Base-by-base conservation (phyloP, 1,140 invertebrate species). In the Heliconius himera region DNA sequence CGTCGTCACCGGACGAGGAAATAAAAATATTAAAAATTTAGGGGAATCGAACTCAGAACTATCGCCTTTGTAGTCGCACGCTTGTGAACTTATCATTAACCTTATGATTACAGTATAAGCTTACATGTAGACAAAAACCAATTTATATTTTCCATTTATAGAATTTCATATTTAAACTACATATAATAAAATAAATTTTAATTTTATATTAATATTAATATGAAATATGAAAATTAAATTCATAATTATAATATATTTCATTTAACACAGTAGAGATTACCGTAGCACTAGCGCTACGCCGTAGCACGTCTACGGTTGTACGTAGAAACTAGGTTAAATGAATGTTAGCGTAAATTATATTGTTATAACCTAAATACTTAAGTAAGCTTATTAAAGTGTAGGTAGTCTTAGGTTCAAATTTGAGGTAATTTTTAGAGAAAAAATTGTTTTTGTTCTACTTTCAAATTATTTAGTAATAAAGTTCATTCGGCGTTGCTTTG, bases 211-310 rank as follows among this genome's bases (percentile, higher is more conserved):
- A 66, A 66, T 66, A 29, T 66, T 66, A 66, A 6, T 13, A 66
- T 66, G 60, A 29, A 66, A 66, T 66, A 66, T 29, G 60, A 66
- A 66, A 66, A 66, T 66, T 66, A 66, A 66, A 66, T 66, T 66
- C 60, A 66, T 66, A 66, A 66, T 66, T 66, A 66, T 66, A 66
- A 66, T 29, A 22, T 66, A 66, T 66, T 66, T 66, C 60, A 66
- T 66, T 66, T 66, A 66, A 29, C 26, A 26, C 60, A 1, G 26
- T 66, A 66, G 60, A 66, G 60, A 66, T 66, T 66, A 66, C 60
- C 26, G 60, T 66, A 66, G 60, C 60, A 66, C 60, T 66, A 66
- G 22, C n/a, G 26, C 60, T 66, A 66, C 60, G 60, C 22, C 60
- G 60, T 66, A 66, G 60, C 60, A 29, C 60, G 60, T 66, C 60